Evolutionary conservation across 2,888 invertebrate genomes (phyloP).

Genomic region (Cryptocheilus praepositus): DNA sequence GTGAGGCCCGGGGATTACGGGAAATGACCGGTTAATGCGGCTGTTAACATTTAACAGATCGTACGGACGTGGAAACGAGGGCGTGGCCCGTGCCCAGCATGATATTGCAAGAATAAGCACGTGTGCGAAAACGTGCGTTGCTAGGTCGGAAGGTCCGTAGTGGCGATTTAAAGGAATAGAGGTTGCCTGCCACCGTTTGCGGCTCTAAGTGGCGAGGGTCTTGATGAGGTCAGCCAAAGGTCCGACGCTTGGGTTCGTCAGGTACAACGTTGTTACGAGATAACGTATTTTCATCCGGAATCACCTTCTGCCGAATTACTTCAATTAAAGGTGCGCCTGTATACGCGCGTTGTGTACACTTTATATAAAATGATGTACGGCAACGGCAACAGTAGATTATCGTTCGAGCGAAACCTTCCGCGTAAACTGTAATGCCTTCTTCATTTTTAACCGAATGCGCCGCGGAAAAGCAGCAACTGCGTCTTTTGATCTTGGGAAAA

Average conservation of each 20-base stretch:
- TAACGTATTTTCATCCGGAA: neutral
- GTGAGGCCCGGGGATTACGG: neutral
- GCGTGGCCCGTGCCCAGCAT: too few relatives aligned
- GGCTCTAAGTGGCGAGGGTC: slow-evolving; percentile 38
- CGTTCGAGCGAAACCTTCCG: too few relatives aligned
- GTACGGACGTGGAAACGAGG: neutral
- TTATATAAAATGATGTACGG: too few relatives aligned
- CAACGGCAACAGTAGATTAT: too few relatives aligned
- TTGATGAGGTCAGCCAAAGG: slow-evolving; percentile 32
- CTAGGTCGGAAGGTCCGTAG: neutral
- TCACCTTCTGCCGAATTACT: slow-evolving; percentile 8
- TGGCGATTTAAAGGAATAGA: slow-evolving; percentile 37
- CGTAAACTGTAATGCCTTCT: too few relatives aligned
- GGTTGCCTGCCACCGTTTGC: slow-evolving; percentile 16
- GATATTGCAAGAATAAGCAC: neutral
- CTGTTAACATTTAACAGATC: neutral
- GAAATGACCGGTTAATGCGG: too few relatives aligned
- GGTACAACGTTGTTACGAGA: slow-evolving; percentile 12
- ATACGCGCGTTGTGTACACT: too few relatives aligned
- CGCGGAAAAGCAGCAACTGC: too few relatives aligned
- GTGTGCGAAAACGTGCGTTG: slow-evolving; percentile 14
- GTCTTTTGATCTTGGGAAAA: too few relatives aligned
- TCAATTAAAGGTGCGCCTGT: neutral
- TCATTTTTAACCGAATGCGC: too few relatives aligned
- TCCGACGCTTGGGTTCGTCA: slow-evolving; percentile 27